These are phyloP conservation scores for Phytoseiulus persimilis DNA, from an alignment of 2,888 invertebrate species.

Conservation along the genomic window DNA sequence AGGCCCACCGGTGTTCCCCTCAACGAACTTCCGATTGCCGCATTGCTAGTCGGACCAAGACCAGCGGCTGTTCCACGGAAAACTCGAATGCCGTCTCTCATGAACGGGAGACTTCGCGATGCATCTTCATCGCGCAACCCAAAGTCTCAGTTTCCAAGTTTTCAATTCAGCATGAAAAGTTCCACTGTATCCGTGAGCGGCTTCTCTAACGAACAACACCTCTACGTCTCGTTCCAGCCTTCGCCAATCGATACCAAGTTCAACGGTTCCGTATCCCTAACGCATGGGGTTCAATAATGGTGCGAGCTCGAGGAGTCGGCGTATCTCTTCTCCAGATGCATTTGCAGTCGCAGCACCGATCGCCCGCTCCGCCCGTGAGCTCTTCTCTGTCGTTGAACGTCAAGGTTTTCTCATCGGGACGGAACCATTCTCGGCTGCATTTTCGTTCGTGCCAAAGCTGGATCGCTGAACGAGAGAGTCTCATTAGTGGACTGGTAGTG, in stretches of 20 bases:
- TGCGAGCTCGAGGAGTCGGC: slow-evolving; percentile 35
- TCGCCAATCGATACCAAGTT: slow-evolving; percentile 37
- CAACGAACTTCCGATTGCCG: neutral
- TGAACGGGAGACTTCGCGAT: too few species aligned
- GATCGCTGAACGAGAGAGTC: slow-evolving; percentile 24
- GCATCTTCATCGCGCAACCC: too few species aligned
- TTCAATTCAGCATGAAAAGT: neutral
- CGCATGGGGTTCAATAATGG: slow-evolving; percentile 31
- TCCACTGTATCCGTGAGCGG: neutral
- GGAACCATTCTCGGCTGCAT: slow-evolving; percentile 36
- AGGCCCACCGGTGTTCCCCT: neutral
- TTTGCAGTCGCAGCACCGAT: slow-evolving; percentile 5
- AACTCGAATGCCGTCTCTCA: too few species aligned
- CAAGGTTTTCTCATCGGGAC: slow-evolving; percentile 37
- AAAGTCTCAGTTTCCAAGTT: neutral
- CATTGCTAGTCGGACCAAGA: neutral
- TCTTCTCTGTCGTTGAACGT: slow-evolving; percentile 21
- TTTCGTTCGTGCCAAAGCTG: slow-evolving; percentile 34
- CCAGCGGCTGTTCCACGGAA: too few species aligned
- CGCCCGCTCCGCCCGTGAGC: slow-evolving; percentile 10
- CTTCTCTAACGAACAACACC: neutral
- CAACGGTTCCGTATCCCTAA: slow-evolving; percentile 33
- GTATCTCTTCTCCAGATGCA: slow-evolving; percentile 13
- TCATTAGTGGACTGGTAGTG: slow-evolving; percentile 21
- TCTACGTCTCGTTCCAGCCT: neutral